Base-by-base conservation (phyloP, 1,140 invertebrate genomes). In the Papilio aristodemus region DNA sequence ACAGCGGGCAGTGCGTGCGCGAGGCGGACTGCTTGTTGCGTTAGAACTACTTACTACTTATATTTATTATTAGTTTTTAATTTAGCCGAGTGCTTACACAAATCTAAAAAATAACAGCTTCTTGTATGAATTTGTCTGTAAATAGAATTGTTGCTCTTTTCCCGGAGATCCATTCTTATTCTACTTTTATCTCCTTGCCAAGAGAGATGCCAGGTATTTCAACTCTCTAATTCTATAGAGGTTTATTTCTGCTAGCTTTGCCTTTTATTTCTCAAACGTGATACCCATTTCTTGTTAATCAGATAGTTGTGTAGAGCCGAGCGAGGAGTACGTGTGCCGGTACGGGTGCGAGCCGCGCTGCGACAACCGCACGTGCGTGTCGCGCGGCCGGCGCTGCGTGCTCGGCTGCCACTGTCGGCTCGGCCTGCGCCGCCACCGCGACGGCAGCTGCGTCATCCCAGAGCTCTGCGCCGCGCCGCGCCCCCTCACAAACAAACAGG, bases 261-360 rank as follows among this genome's bases (percentile, higher is more conserved):
- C n/a, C n/a, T n/a, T n/a, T n/a, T n/a, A n/a, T n/a, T n/a, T n/a
- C n/a, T n/a, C n/a, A n/a, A n/a, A n/a, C n/a, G n/a, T n/a, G n/a
- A n/a, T n/a, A n/a, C n/a, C n/a, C n/a, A 58, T 14, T 8, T 17
- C 14, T 59, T 36, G 57, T 32, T 59, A 32, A 80, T 77, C 77
- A 89, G 86, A 78, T 22, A 86, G 80, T 71, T 89, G 86, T 67
- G 14, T 59, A 3, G 39, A 6, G 2, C 67, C 76, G 0, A 77
- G 79, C 38, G 87, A 89, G 57, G 81, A 81, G n/a, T 89, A 80
- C 64, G 76, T 78, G 0, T 89, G 86, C 60, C 71, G 78, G 0
- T 85, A 83, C 69, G 85, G 85, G 0, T 89, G 86, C 36, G 86
- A 89, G 59, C 70, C 77, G 0, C 72, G 73, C 0, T 89, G 87